Evolutionary conservation across 2,888 invertebrate species (phyloP), one percentile per base, ranked within the genome.

Genomic region (Dorcus hopei): DNA sequence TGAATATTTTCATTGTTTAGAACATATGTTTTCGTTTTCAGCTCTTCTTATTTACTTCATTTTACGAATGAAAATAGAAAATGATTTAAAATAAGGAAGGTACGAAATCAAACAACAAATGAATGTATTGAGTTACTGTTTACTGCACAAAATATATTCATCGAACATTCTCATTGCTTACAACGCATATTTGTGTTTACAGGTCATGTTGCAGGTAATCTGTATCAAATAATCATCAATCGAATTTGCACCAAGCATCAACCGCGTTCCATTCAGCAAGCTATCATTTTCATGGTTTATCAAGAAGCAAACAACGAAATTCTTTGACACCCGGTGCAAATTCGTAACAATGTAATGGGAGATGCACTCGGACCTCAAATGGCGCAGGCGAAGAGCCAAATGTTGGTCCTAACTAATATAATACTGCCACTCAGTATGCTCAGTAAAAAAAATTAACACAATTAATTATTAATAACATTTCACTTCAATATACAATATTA

Each of bases 141-240:
- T 79, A 79, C 79, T 79, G 78, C 79, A 78, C 78, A 79, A 79
- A 79, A 79, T 79, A 79, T 79, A 79, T 78, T 74, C 76, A 76
- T 77, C 74, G 73, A 77, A 77, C 78, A 77, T 75, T 74, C 76
- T 76, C 77, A 77, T 76, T 77, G 76, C 76, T 75, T 75, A 76
- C 75, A 76, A 77, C 74, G 75, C 75, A 77, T 75, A 73, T 72
- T 74, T 55, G 40, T 60, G 65, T 66, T 74, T 76, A 74, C 75
- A 76, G 74, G 73, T 77, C 74, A 76, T 74, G 72, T 75, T 75
- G 73, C 74, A 77, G 75, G 74, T 76, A 75, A 74, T 57, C 49
- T 55, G 55, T 55, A 50, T 55, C 26, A 45, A 45, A 45, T 45
- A 45, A 45, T 45, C 45, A 45, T 45, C 49, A 49, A 38, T 38